phyloP scores from a whole-genome alignment of 2,797 vertebrate species.

The Channallabes apus region DNA sequence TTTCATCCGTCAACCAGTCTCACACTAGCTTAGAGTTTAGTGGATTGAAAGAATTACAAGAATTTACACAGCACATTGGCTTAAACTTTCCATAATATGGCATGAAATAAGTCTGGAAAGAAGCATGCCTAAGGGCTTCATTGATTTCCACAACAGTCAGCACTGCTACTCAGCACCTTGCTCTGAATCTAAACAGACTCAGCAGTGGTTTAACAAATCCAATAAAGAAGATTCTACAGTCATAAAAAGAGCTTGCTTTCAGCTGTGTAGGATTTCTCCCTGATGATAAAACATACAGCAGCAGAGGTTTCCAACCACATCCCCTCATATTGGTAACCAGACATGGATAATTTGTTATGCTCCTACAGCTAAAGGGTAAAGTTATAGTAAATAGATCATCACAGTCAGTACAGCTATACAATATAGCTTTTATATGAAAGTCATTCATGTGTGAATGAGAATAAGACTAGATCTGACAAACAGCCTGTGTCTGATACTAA shows the following conservation, averaged over 20 bases:
- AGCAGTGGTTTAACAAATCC: background rate
- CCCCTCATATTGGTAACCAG: background rate
- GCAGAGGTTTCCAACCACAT: background rate
- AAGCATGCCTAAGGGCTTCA: background rate
- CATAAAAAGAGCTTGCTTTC: background rate
- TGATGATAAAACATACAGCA: background rate
- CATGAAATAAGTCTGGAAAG: background rate
- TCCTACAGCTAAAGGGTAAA: too few relatives aligned
- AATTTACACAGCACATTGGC: background rate
- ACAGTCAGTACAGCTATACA: background rate
- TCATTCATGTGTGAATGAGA: background rate
- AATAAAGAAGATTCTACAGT: background rate
- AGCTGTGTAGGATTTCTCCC: background rate
- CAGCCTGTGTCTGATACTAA: background rate
- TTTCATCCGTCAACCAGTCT: background rate
- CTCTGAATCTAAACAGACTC: background rate
- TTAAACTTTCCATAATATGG: background rate
- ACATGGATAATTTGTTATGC: background rate
- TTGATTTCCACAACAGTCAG: background rate
- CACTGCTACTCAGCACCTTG: background rate
- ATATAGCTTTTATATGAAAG: background rate
- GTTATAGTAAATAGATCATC: background rate
- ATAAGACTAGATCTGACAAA: background rate
- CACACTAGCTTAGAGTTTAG: too few relatives aligned
- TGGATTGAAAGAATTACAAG: too few relatives aligned